phyloP scores from a whole-genome alignment of 2,113 vertebrate genomes.

The Panthera uncia region DNA sequence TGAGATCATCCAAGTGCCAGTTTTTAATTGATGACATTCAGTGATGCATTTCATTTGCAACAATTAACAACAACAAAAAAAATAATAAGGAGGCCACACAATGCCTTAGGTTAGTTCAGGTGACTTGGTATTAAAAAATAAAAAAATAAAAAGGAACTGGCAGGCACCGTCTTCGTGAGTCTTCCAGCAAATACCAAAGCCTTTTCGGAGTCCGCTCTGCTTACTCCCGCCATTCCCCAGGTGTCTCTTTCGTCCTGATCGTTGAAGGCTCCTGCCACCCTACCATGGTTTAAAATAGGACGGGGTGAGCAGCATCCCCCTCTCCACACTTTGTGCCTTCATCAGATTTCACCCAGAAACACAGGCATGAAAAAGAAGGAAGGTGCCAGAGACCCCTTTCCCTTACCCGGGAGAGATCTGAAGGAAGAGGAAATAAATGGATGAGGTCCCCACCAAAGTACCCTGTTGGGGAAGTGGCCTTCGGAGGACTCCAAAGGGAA shows the following conservation, averaged over 20 bases:
- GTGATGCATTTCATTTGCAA: slow-evolving; percentile 39
- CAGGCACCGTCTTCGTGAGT: not conserved
- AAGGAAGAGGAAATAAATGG: not conserved
- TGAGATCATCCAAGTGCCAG: not conserved
- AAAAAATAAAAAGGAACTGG: not conserved
- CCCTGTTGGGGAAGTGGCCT: not conserved
- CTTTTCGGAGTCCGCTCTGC: not conserved
- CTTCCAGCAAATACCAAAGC: not conserved
- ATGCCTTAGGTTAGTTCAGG: slow-evolving; percentile 14
- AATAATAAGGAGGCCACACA: not conserved
- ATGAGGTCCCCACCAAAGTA: not conserved
- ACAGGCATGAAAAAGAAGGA: not conserved
- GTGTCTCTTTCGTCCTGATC: not conserved
- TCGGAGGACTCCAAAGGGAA: slow-evolving; percentile 12
- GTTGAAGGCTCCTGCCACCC: not conserved
- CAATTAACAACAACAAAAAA: not conserved
- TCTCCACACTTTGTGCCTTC: not conserved
- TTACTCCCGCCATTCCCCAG: not conserved
- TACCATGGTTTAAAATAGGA: slow-evolving; percentile 46
- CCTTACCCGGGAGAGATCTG: not conserved
- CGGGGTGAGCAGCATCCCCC: not conserved
- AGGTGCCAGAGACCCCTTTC: not conserved
- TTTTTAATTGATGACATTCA: slow-evolving; percentile 45
- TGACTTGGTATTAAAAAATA: slow-evolving; percentile 8
- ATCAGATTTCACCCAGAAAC: not conserved